Evolutionary conservation across 92 coral and sea anemone species (phyloP).

Genomic region (Zoanthus sociatus): DNA sequence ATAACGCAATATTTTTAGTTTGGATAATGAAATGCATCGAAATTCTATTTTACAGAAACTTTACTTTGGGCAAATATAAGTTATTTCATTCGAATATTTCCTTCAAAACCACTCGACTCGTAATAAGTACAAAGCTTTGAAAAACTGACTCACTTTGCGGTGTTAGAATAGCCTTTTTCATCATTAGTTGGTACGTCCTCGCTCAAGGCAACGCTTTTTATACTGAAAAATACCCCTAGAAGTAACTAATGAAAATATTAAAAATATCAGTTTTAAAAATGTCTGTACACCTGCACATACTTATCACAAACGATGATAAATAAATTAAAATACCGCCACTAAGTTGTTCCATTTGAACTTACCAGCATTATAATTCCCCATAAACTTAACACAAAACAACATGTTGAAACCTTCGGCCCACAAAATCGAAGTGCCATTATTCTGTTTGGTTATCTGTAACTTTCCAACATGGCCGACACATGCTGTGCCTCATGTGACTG

Average conservation of each 20-base stretch:
- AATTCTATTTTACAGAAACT: neutral
- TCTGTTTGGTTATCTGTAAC: neutral
- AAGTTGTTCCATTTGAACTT: constrained; percentile 21
- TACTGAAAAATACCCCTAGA: constrained; percentile 88
- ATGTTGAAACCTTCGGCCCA: constrained; percentile 93
- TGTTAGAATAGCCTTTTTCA: constrained; percentile 69
- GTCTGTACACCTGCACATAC: neutral
- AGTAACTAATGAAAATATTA: constrained; percentile 66
- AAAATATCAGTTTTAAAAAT: neutral
- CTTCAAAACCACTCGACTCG: no score
- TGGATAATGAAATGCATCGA: neutral
- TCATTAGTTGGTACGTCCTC: constrained; percentile 74
- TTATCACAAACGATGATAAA: neutral
- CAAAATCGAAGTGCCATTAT: constrained; percentile 74
- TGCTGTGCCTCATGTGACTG: constrained; percentile 63
- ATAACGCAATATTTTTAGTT: no score
- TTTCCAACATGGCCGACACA: constrained; percentile 76
- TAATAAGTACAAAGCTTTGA: neutral
- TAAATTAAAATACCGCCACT: neutral
- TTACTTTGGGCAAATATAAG: no score
- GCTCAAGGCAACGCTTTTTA: constrained; percentile 88
- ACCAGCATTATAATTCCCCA: constrained; percentile 99
- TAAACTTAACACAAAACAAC: constrained; percentile 91
- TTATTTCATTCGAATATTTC: no score
- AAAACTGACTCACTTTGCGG: constrained; percentile 72